Conservation (phyloP, 2,113 vertebrate species). For the Microtus montanus region DNA sequence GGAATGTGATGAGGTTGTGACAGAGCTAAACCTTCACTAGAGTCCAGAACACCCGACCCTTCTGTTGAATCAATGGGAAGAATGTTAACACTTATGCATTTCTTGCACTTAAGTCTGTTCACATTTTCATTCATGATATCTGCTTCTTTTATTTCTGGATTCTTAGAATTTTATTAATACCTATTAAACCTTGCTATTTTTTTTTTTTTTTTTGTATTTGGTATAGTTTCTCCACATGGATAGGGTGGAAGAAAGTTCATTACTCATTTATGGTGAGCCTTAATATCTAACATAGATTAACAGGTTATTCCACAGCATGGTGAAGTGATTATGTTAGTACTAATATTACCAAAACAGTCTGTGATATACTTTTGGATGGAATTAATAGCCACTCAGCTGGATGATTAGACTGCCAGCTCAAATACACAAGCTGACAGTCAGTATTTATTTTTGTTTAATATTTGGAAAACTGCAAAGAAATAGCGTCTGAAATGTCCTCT, state of each 20-base stretch:
- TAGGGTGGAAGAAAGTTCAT: not conserved
- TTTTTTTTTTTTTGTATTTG: not conserved
- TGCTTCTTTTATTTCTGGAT: not conserved
- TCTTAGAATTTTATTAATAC: not conserved
- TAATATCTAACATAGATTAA: not conserved
- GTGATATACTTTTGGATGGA: not conserved
- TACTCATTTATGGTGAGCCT: not conserved
- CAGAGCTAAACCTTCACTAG: not conserved
- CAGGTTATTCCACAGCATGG: not conserved
- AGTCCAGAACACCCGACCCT: accelerated
- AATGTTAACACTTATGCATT: not conserved
- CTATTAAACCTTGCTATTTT: not conserved
- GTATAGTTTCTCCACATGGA: not conserved
- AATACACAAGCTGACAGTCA: not conserved
- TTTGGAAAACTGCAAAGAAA: conserved; percentile 13
- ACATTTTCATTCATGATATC: not conserved
- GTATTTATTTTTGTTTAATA: not conserved
- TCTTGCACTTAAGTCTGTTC: not conserved
- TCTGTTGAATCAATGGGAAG: not conserved
- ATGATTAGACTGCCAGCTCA: not conserved
- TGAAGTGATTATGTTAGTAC: not conserved
- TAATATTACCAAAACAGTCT: not conserved
- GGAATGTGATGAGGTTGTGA: not conserved
- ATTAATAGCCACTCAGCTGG: conserved; percentile 3
- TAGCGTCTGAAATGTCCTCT: not conserved